Percentiles rank a stretch among this genome's conserved stretches.
These are phyloP conservation scores for Drosophila athabasca DNA, from an alignment of 1,140 invertebrate genomes.

Conservation along the genomic window DNA sequence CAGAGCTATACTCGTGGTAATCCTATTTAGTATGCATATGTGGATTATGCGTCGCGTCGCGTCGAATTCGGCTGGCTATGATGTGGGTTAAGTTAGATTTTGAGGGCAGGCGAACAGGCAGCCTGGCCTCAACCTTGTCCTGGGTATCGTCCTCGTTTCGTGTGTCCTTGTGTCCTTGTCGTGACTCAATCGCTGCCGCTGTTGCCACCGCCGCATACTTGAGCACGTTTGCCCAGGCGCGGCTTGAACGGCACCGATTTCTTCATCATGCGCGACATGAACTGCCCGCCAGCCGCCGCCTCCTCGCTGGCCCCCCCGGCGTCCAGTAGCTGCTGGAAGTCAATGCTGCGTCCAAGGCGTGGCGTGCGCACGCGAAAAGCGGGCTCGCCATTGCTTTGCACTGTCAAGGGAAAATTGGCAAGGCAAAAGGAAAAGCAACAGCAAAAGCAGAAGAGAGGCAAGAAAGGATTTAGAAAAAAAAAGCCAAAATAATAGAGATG, in stretches of 20 bases:
- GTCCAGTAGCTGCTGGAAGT: slow-evolving; percentile 66
- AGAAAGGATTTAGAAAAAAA: background rate
- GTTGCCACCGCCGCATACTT: slow-evolving; percentile 57
- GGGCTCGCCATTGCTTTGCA: slow-evolving; percentile 70
- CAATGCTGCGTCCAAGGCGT: slow-evolving; percentile 81
- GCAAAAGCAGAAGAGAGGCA: background rate
- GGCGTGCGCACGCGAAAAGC: slow-evolving; percentile 77
- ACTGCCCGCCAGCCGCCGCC: slow-evolving; percentile 65
- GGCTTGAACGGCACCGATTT: slow-evolving; percentile 83
- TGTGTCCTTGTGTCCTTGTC: slow-evolving; percentile 52
- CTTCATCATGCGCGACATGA: slow-evolving; percentile 75
- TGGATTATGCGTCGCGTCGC: slow-evolving; percentile 27
- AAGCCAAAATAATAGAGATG: slow-evolving; percentile 29
- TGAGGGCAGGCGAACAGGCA: slow-evolving; percentile 36
- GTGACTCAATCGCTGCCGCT: slow-evolving; percentile 64
- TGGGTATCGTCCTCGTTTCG: slow-evolving; percentile 35
- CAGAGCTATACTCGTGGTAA: slow-evolving; percentile 16
- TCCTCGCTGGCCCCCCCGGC: slow-evolving; percentile 45
- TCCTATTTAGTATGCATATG: slow-evolving; percentile 41
- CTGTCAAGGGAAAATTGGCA: slow-evolving; percentile 29
- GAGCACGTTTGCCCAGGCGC: slow-evolving; percentile 79
- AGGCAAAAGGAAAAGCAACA: background rate
- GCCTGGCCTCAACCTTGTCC: slow-evolving; percentile 54
- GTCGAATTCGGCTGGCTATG: slow-evolving; percentile 40
- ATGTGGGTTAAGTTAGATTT: slow-evolving; percentile 25